Evolutionary conservation across 2,888 invertebrate species (phyloP).

Genomic region (Cloeon dipterum): DNA sequence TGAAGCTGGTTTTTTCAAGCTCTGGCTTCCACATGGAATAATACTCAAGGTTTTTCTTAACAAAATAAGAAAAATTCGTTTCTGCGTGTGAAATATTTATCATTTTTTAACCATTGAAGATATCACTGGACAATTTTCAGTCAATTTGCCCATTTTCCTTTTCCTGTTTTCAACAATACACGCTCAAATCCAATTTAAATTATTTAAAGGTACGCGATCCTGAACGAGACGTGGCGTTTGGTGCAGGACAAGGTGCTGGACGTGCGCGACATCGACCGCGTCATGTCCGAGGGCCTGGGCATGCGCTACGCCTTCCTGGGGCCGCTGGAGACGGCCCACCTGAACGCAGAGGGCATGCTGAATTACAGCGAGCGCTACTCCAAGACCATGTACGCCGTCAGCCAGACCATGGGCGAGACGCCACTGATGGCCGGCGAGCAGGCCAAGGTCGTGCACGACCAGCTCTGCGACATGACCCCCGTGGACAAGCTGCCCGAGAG

Average conservation of each 20-base stretch:
- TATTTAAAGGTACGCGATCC: slow-evolving; percentile 52
- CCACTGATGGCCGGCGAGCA: slow-evolving; percentile 48
- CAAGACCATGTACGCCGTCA: slow-evolving; percentile 33
- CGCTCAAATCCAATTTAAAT: slow-evolving; percentile 5
- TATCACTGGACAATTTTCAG: no score
- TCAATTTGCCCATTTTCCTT: no score
- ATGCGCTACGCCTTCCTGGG: slow-evolving; percentile 92
- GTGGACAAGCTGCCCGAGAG: slow-evolving; percentile 46
- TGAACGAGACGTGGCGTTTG: slow-evolving; percentile 80
- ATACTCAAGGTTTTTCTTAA: no score
- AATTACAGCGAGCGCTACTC: slow-evolving; percentile 36
- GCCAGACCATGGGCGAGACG: slow-evolving; percentile 48
- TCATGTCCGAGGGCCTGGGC: slow-evolving; percentile 85
- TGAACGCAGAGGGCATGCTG: slow-evolving; percentile 67
- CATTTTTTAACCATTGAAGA: no score
- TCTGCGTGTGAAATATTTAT: no score
- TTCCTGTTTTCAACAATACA: no score
- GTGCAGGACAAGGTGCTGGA: slow-evolving; percentile 63
- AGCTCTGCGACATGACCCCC: slow-evolving; percentile 50
- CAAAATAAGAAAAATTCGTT: no score
- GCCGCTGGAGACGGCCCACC: slow-evolving; percentile 76
- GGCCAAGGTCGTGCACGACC: slow-evolving; percentile 40
- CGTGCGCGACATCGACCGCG: slow-evolving; percentile 74
- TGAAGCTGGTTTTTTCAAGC: no score
- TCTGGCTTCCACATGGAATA: no score